These are phyloP conservation scores for Vanessa cardui DNA, from an alignment of 2,888 invertebrate genomes.

Conservation along the genomic window DNA sequence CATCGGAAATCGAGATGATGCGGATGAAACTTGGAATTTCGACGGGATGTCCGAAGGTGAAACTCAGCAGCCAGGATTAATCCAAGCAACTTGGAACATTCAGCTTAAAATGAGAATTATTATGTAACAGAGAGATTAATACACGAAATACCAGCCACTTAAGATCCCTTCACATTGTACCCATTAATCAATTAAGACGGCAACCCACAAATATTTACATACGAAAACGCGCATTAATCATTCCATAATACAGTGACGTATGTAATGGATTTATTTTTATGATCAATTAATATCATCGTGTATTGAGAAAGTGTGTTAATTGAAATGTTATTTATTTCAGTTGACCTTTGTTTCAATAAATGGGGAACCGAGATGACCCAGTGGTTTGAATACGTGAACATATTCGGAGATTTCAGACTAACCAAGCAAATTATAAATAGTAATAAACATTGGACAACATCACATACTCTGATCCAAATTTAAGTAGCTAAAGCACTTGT, in stretches of 20 bases:
- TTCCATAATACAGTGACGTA: constrained; percentile 16
- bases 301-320: constrained; percentile 12
- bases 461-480: no score
- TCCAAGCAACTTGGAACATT: no score
- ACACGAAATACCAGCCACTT: constrained; percentile 19
- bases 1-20: no score
- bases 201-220: constrained; percentile 25
- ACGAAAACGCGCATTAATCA: constrained; percentile 10
- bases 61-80: no score
- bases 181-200: constrained; percentile 41
- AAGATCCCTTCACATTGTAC: constrained; percentile 28
- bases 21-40: no score
- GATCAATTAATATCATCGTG: constrained; percentile 16
- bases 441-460: no score
- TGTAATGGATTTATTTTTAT: constrained; percentile 24
- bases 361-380: no score
- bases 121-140: background rate
- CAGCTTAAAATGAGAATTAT: background rate
- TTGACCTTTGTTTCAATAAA: background rate
- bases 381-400: no score
- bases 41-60: no score
- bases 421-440: no score
- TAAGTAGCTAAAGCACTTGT: no score
- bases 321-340: background rate
- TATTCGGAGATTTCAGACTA: no score